Base-by-base conservation (phyloP, 2,797 vertebrate species). In the Pseudochaenichthys georgianus region DNA sequence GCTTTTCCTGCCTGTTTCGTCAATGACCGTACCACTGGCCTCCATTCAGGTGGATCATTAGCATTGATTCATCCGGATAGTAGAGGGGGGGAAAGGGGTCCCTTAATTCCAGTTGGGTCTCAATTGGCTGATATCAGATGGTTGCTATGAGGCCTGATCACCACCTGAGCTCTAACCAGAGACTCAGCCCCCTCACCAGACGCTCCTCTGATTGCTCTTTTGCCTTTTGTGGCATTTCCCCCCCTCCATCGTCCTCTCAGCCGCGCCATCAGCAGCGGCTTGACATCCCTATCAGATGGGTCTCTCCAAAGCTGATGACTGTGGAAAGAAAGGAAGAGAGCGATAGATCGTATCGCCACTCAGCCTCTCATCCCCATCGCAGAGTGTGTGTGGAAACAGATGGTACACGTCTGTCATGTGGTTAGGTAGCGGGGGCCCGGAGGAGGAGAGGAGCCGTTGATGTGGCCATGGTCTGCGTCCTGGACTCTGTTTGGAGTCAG, bases 331-430 rank as follows among this genome's bases (percentile, higher is more conserved):
- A 84, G 79, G 66, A 85, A 59, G 82, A 67, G 75, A 75, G 87
- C 77, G 15, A 85, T 84, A 80, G 88, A 86, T 90, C 69, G 77
- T 81, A 87, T 90, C 88, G 82, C 76, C 78, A 71, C 82, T 84
- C 78, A 80, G 68, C 78, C 84, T 86, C 83, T 81, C 81, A 83
- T 80, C 78, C 75, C 55, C 78, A 51, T 75, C 48, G 45, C 75
- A 28, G 81, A 78, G 80, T 52, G 77, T 69, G 78, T 69, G 78
- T 70, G 73, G 62, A 75, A 89, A 70, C 91, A 92, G 91, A 92
- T 92, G 89, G 91, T 72, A 58, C 80, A 59, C 68, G 85, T 90
- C 89, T 88, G 87, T 92, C 90, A 87, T 87, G 86, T 84, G 87
- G 87, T 84, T 77, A 84, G 86, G 88, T 86, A 87, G 84, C 81